A percentile compares a stretch with the other conserved stretches of the same genome.
These are phyloP conservation scores for Chromoteleia sp. DNA, from an alignment of 2,888 invertebrate genomes.

Conservation along the genomic window DNA sequence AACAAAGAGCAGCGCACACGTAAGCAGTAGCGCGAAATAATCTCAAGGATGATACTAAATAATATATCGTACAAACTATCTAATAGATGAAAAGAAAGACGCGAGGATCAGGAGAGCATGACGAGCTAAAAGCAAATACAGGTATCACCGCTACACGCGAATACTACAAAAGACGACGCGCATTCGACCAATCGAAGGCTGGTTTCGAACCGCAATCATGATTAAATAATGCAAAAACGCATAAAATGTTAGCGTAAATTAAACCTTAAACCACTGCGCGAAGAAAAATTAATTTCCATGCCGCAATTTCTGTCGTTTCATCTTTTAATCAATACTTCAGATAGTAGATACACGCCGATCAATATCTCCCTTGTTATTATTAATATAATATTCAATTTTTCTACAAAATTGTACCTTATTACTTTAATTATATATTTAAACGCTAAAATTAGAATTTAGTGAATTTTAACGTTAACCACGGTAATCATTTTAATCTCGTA, in stretches of 20 bases:
- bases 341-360: background rate
- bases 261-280: background rate
- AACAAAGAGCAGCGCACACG: background rate
- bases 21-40: slow-evolving; percentile 6
- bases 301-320: background rate
- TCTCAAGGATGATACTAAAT: slow-evolving; percentile 58
- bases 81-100: slow-evolving; percentile 69
- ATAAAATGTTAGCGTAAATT: background rate
- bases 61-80: slow-evolving; percentile 65
- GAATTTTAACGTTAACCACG: too few relatives aligned
- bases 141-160: slow-evolving; percentile 37
- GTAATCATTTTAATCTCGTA: too few relatives aligned
- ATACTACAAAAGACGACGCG: slow-evolving; percentile 22
- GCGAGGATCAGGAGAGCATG: slow-evolving; percentile 65
- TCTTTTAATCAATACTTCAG: background rate
- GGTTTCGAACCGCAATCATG: too few relatives aligned
- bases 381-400: background rate
- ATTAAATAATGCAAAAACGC: too few relatives aligned
- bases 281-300: background rate
- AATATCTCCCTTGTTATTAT: background rate
- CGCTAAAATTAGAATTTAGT: too few relatives aligned
- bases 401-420: too few relatives aligned
- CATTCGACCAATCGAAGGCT: slow-evolving; percentile 17
- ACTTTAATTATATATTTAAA: too few relatives aligned
- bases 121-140: slow-evolving; percentile 22